phyloP scores from a whole-genome alignment of 1,140 invertebrate genomes.

The Dermatophagoides farinae region DNA sequence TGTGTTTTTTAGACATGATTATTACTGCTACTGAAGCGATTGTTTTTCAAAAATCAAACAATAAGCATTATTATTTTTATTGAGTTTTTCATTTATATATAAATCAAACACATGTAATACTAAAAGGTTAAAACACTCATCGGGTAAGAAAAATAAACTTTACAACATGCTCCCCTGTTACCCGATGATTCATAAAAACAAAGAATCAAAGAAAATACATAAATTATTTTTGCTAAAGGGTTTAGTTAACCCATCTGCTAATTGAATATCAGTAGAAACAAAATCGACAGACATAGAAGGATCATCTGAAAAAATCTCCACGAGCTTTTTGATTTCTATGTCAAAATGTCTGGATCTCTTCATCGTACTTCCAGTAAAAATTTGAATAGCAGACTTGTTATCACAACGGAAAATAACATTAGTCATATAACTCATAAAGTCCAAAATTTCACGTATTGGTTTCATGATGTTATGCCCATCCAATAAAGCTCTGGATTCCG shows the following conservation, averaged over 20 bases:
- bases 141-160: background rate
- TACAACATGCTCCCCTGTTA: background rate
- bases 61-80: too few species aligned
- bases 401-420: background rate
- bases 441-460: background rate
- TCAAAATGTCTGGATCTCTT: conserved; percentile 26
- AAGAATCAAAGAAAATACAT: background rate
- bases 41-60: too few species aligned
- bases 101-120: too few species aligned
- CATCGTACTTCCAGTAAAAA: background rate
- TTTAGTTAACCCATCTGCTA: conserved; percentile 15
- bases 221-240: background rate
- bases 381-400: background rate
- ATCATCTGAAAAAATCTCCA: conserved; percentile 20
- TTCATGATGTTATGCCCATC: background rate
- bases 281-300: background rate
- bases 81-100: too few species aligned
- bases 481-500: background rate
- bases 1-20: too few species aligned
- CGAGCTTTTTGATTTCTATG: conserved; percentile 24
- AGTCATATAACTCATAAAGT: background rate
- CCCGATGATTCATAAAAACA: too few species aligned
- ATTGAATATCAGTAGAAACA: conserved; percentile 3
- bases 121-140: too few species aligned
- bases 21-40: too few species aligned